A percentile compares a stretch with the other conserved stretches of the same genome.
Conservation (phyloP, 2,888 invertebrate genomes). For the Apamea crenata region DNA sequence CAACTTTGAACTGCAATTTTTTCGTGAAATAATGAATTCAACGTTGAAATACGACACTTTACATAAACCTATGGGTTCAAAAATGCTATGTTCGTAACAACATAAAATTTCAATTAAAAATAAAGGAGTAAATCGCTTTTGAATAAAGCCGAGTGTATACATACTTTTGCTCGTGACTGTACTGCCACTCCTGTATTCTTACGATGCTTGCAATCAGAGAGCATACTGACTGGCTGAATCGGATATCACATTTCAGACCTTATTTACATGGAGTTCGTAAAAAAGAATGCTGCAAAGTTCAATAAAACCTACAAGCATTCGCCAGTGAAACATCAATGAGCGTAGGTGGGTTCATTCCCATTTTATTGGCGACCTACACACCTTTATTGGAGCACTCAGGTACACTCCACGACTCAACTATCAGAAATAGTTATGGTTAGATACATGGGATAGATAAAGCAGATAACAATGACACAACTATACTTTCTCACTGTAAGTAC, state of each 20-base stretch:
- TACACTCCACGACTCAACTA: not conserved
- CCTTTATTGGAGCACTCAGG: not conserved
- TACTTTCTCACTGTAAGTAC: constrained; percentile 48
- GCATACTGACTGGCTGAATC: not conserved
- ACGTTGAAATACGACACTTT: too few species aligned
- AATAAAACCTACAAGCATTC: not conserved
- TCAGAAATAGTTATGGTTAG: not conserved
- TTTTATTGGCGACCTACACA: constrained; percentile 31
- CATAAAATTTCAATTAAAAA: too few species aligned
- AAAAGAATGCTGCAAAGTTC: not conserved
- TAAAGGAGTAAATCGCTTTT: too few species aligned
- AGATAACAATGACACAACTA: constrained; percentile 43
- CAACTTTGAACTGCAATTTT: too few species aligned
- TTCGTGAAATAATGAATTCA: too few species aligned
- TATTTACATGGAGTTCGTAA: not conserved
- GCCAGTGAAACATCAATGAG: not conserved
- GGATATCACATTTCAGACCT: not conserved
- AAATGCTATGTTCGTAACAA: too few species aligned
- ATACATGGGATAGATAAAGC: constrained; percentile 17
- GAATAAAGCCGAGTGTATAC: too few species aligned
- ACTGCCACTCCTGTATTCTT: not conserved
- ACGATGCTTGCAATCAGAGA: not conserved
- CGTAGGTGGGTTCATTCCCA: not conserved
- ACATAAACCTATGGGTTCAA: too few species aligned
- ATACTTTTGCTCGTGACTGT: too few species aligned